Conservation (phyloP, 2,888 invertebrate genomes). For the Hymenopus coronatus region DNA sequence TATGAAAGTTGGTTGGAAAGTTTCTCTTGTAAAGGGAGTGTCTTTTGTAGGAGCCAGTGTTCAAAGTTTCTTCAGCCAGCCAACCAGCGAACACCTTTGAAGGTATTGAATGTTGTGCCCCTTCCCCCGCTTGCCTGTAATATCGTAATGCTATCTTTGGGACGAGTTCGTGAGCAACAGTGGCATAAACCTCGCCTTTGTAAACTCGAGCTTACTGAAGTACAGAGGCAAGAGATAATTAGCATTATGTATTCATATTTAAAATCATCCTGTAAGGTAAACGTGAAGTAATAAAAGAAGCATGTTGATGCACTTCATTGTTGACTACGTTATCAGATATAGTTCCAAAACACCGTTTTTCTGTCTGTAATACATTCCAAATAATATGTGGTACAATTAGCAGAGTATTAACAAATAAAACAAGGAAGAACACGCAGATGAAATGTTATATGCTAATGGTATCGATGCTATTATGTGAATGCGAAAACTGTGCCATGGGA, state of each 20-base stretch:
- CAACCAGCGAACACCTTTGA: constrained; percentile 17
- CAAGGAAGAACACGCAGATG: too few species aligned
- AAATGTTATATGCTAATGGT: too few species aligned
- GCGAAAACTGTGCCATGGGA: too few species aligned
- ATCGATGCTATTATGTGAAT: too few species aligned
- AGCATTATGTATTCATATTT: neutral
- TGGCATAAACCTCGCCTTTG: neutral
- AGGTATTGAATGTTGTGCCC: constrained; percentile 4
- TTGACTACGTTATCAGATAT: too few species aligned
- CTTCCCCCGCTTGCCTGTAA: constrained; percentile 1
- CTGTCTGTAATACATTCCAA: too few species aligned
- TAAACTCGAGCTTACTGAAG: neutral
- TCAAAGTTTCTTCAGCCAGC: neutral
- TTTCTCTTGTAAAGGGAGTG: neutral
- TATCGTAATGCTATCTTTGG: constrained; percentile 27
- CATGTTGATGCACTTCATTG: too few species aligned
- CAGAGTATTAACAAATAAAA: too few species aligned
- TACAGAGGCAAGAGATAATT: neutral
- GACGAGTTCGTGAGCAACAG: neutral
- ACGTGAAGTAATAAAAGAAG: too few species aligned
- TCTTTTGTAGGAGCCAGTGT: constrained; percentile 3
- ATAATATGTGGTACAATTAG: too few species aligned
- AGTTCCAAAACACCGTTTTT: too few species aligned
- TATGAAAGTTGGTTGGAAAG: constrained; percentile 15
- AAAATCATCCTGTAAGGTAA: neutral